These are phyloP conservation scores for Lapara coniferarum DNA, from an alignment of 2,888 invertebrate genomes.

Conservation along the genomic window DNA sequence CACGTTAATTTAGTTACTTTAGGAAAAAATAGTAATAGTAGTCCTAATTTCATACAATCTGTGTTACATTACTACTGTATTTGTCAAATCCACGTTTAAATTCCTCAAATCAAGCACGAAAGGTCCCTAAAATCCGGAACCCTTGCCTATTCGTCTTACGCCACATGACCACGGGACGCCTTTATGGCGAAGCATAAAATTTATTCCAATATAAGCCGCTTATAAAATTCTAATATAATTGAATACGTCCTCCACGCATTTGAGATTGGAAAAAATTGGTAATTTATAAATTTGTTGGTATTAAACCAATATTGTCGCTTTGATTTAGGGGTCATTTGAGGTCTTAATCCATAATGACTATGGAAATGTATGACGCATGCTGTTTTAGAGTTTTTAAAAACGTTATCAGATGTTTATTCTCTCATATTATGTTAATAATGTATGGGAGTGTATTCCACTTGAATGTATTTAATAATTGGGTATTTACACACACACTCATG, in stretches of 20 bases:
- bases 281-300: slow-evolving; percentile 19
- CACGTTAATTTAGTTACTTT: too few relatives aligned
- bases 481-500: too few relatives aligned
- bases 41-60: too few relatives aligned
- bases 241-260: slow-evolving; percentile 38
- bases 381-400: slow-evolving; percentile 18
- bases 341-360: slow-evolving; percentile 22
- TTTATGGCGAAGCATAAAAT: slow-evolving; percentile 44
- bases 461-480: neutral
- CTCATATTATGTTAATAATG: slow-evolving; percentile 5
- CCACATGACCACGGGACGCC: slow-evolving; percentile 47
- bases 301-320: slow-evolving; percentile 21
- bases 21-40: too few relatives aligned
- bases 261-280: slow-evolving; percentile 22
- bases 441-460: neutral
- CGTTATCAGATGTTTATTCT: slow-evolving; percentile 6
- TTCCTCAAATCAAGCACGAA: slow-evolving; percentile 10
- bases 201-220: slow-evolving; percentile 42
- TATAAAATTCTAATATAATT: slow-evolving; percentile 48
- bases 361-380: slow-evolving; percentile 21
- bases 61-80: neutral
- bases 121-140: neutral
- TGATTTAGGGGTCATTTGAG: slow-evolving; percentile 19
- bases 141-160: slow-evolving; percentile 12
- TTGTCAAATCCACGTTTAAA: neutral